A percentile compares a stretch with the other conserved stretches of the same genome.
Evolutionary conservation across 2,113 vertebrate genomes (phyloP).

Genomic region (Siphamia tubifer): DNA sequence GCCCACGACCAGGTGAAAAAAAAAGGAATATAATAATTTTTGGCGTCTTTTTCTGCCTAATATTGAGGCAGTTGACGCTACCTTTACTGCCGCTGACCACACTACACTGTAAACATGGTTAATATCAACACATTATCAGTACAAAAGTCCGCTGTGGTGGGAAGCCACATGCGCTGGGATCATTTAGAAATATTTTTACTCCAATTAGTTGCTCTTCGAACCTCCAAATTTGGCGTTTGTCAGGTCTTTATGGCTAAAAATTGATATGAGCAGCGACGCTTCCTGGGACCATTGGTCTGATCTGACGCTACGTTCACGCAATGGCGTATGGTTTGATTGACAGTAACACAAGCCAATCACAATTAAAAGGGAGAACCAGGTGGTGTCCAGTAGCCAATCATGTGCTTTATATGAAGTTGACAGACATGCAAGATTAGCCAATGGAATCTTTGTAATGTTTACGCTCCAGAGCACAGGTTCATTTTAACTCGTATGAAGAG

Average conservation of each 20-base stretch:
- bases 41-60: slow-evolving; percentile 21
- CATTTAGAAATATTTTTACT: not conserved
- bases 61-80: slow-evolving; percentile 41
- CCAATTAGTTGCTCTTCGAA: slow-evolving; percentile 1
- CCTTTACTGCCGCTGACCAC: slow-evolving; percentile 15
- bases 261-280: slow-evolving; percentile 46
- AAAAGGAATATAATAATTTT: not conserved
- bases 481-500: too few species aligned
- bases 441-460: slow-evolving; percentile 9
- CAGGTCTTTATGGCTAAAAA: slow-evolving; percentile 30
- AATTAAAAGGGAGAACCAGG: not conserved
- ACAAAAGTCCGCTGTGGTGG: not conserved
- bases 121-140: slow-evolving; percentile 34
- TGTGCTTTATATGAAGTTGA: rapidly evolving
- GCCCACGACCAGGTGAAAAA: slow-evolving; percentile 22
- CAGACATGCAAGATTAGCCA: slow-evolving; percentile 4
- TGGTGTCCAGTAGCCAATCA: slow-evolving; percentile 42
- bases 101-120: slow-evolving; percentile 47
- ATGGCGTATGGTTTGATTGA: slow-evolving; percentile 31
- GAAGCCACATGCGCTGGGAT: not conserved
- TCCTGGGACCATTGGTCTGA: slow-evolving; percentile 58
- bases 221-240: not conserved
- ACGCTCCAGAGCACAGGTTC: slow-evolving; percentile 14
- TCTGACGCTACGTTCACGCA: slow-evolving; percentile 46
- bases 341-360: slow-evolving; percentile 48